Percentiles rank a stretch among this genome's conserved stretches.
Conservation (phyloP, 1,140 invertebrate genomes). For the Drosophila pseudoananassae region DNA sequence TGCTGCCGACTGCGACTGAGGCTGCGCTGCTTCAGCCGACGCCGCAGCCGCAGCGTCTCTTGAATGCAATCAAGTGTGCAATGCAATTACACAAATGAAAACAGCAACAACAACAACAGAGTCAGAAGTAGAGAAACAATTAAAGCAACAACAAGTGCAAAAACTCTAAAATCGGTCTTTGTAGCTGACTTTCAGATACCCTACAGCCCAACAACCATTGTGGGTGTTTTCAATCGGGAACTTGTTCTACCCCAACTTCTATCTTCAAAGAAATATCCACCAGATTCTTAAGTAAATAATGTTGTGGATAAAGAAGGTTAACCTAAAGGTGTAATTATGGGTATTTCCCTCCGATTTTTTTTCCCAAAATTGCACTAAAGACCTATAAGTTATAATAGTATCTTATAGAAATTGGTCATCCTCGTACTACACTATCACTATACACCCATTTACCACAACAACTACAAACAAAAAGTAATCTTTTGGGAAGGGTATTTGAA, state of each 20-base stretch:
- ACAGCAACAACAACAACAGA: constrained; percentile 36
- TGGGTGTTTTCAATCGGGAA: too few relatives aligned
- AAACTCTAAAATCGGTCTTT: background rate
- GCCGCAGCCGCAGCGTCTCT: constrained; percentile 24
- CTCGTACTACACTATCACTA: too few relatives aligned
- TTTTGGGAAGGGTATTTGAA: constrained; percentile 11
- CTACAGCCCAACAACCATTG: background rate
- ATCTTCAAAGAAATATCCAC: too few relatives aligned
- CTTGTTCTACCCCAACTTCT: too few relatives aligned
- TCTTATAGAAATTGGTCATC: too few relatives aligned
- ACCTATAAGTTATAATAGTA: too few relatives aligned
- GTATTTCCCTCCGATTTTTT: too few relatives aligned
- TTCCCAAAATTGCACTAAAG: too few relatives aligned
- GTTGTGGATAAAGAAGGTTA: too few relatives aligned
- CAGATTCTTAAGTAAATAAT: too few relatives aligned
- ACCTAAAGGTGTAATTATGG: too few relatives aligned
- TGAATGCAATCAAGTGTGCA: constrained; percentile 76
- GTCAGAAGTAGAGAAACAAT: constrained; percentile 31
- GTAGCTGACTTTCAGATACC: background rate
- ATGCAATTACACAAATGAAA: constrained; percentile 76
- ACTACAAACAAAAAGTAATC: background rate
- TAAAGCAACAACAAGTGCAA: constrained; percentile 37
- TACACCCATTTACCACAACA: too few relatives aligned
- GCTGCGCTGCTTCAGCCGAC: constrained; percentile 12
- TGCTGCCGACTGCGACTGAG: constrained; percentile 34